Conservation (phyloP, 2,888 invertebrate species). For the Phrixothrix hirtus region DNA sequence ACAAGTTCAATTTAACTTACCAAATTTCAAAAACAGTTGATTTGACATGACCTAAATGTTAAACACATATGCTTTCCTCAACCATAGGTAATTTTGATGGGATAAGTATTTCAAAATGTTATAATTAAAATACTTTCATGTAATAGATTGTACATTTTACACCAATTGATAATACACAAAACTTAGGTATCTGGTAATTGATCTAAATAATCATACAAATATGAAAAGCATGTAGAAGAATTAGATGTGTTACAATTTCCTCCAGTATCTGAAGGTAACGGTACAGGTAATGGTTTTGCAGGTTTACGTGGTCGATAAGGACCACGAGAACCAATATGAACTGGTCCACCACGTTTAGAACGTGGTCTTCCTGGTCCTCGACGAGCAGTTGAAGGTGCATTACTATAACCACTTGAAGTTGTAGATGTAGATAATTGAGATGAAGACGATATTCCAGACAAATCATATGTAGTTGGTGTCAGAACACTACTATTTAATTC, state of each 20-base stretch:
- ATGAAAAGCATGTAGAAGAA: slow-evolving; percentile 44
- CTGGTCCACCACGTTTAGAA: slow-evolving; percentile 67
- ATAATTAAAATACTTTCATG: slow-evolving; percentile 1
- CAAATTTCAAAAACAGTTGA: too few species aligned
- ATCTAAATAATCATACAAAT: slow-evolving; percentile 50
- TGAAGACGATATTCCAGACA: too few species aligned
- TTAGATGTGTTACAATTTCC: slow-evolving; percentile 39
- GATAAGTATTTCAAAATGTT: too few species aligned
- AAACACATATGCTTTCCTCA: too few species aligned
- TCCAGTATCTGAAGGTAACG: slow-evolving; percentile 50
- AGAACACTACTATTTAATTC: not conserved
- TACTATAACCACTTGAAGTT: slow-evolving; percentile 6
- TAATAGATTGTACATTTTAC: not conserved
- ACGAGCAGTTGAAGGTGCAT: slow-evolving; percentile 51
- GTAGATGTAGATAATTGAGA: not conserved
- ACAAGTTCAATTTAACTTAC: too few species aligned
- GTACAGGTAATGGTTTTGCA: slow-evolving; percentile 57
- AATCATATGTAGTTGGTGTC: too few species aligned
- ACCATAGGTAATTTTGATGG: too few species aligned
- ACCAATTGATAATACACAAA: not conserved
- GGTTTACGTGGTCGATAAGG: slow-evolving; percentile 62
- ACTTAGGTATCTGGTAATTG: slow-evolving; percentile 32
- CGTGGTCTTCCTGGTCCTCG: slow-evolving; percentile 72
- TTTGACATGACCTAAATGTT: too few species aligned
- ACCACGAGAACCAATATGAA: slow-evolving; percentile 66